phyloP scores from a whole-genome alignment of 2,113 vertebrate genomes.

The Leptosomus discolor region DNA sequence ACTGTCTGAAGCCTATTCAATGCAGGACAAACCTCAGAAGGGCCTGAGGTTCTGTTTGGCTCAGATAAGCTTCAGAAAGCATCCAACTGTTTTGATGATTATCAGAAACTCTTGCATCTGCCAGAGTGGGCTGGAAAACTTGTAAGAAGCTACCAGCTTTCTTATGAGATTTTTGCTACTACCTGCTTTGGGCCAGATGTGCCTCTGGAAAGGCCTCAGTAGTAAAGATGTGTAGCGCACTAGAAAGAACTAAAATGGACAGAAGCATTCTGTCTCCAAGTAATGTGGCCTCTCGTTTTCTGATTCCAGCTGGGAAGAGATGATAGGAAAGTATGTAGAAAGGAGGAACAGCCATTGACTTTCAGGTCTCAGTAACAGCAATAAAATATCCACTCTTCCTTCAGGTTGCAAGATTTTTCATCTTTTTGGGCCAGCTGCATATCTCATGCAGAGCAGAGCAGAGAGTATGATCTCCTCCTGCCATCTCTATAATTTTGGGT shows the following conservation, averaged over 20 bases:
- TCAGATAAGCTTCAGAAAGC: conserved; percentile 59
- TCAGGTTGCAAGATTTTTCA: not conserved
- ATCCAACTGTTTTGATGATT: conserved; percentile 21
- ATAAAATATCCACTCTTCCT: not conserved
- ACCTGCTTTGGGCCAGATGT: not conserved
- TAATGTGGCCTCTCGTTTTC: not conserved
- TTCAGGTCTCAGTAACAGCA: not conserved
- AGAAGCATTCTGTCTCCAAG: not conserved
- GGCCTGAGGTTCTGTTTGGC: conserved; percentile 9
- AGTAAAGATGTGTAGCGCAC: not conserved
- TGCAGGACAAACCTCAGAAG: conserved; percentile 24
- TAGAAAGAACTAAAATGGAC: not conserved
- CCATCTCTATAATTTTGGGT: not conserved
- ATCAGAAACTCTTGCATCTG: not conserved
- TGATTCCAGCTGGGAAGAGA: not conserved
- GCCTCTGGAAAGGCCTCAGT: not conserved
- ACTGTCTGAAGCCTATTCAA: not conserved
- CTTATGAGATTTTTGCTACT: not conserved
- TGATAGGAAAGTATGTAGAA: not conserved
- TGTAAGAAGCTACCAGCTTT: not conserved
- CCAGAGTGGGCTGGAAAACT: not conserved
- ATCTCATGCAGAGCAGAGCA: not conserved
- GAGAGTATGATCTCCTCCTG: not conserved
- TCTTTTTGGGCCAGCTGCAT: not conserved
- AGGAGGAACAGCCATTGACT: not conserved